Evolutionary conservation across 2,113 vertebrate species (phyloP), one percentile per base, ranked within the genome.

Genomic region (cattle (Bos taurus)): DNA sequence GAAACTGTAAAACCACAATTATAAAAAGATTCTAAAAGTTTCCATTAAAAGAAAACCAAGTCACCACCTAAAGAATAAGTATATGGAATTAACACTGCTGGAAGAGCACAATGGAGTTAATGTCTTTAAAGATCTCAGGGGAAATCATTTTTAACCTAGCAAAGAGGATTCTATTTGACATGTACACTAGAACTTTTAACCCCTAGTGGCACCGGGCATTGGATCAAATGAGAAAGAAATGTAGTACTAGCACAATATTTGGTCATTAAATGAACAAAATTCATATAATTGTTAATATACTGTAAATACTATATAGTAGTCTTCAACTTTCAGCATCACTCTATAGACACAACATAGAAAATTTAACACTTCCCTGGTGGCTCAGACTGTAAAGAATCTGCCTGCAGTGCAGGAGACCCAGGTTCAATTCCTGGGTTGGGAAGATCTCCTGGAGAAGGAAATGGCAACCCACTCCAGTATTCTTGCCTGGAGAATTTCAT

Each of bases 1-100:
- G 26, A 60, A 97, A 83, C 16, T 89, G 40, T 15, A 78, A 95
- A 87, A 81, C 40, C 78, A 84, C 43, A n/a, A 46, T 92, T 81
- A 60, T n/a, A 59, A 91, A 89, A 57, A 96, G 64, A 85, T 95
- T 92, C 52, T 89, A 56, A 54, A 81, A 77, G 21, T 96, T 86
- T 71, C 21, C 11, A 89, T 50, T 80, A 80, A 89, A 94, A 94
- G 36, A 94, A 90, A 97, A 90, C 36, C 16, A 93, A 90, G 43
- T 93, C 28, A 93, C 40, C 28, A 59, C 50, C 40, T 71, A 48
- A 77, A 40, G 52, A 93, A 67, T 16, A 85, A 85, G 46, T 71
- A 9, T 50, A 54, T 87, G 64, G 54, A 71, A 57, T 82, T 36
- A 82, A 48, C 48, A 43, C 8, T 2, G 12, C 71, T 56, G 7